Base-by-base conservation (phyloP, 2,888 invertebrate genomes). In the Oeneis ivallda region DNA sequence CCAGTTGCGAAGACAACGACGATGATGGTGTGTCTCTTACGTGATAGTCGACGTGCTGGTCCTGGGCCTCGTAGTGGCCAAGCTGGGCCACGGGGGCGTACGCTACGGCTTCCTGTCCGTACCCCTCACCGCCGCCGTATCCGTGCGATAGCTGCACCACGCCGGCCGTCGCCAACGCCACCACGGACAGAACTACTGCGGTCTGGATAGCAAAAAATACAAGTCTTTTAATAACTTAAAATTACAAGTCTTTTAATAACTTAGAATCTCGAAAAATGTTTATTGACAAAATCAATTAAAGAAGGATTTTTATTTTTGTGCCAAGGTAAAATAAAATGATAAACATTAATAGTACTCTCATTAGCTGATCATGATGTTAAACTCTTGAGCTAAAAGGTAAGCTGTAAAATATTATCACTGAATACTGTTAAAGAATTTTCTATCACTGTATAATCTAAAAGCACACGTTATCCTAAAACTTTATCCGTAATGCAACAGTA, bases 31-130 rank as follows among this genome's bases (percentile, higher is more conserved):
- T 4, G 1, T 19, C 6, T 17, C 89, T 87, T 76, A 91, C 91
- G 74, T 91, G 90, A 67, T 90, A 91, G 81, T 90, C 91, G 70
- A 91, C 90, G 75, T 88, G 90, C 67, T 86, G 85, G 65, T 90
- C 90, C 17, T 88, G 91, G 60, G 87, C 87, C 62, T 77, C 86
- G 72, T 89, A 89, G 71, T 85, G 82, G 53, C 75, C 75, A 19
- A 75, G 67, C 37, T 82, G 80, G 19, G 82, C 83, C 13, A 85
- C 81, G 43, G 87, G 88, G 41, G 89, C 90, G 74, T 89, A 90
- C 58, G 84, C 86, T 57, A 82, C 80, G 4, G 80, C 83, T 65
- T 88, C 88, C 45, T 91, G 87, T 66, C 86, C 90, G 73, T 91
- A 87, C 67, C 77, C 78, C 68, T 89, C 89, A 45, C 84, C 86